Evolutionary conservation across 2,888 invertebrate genomes (phyloP).

Genomic region (Crematogaster levior): DNA sequence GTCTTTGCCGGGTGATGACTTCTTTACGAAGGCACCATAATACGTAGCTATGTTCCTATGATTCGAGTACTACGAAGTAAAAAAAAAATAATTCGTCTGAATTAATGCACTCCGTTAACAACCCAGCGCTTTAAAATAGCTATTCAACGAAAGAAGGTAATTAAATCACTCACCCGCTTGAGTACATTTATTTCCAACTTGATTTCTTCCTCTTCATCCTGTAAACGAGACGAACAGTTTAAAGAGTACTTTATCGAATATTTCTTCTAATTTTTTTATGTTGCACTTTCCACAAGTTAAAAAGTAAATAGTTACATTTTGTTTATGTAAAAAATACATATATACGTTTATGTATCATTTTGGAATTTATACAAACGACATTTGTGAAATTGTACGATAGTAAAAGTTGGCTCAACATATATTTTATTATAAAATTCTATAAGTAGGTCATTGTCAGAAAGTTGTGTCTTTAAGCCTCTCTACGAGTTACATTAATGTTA

Average conservation of each 20-base stretch:
- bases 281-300: background rate
- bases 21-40: conserved; percentile 99
- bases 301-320: background rate
- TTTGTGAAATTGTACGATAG: background rate
- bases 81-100: conserved; percentile 11
- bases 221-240: conserved; percentile 76
- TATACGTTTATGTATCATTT: background rate
- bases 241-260: background rate
- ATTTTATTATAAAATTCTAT: background rate
- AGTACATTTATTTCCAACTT: conserved; percentile 99
- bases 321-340: background rate
- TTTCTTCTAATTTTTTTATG: background rate
- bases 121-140: background rate
- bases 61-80: conserved; percentile 93
- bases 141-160: background rate
- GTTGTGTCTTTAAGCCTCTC: background rate
- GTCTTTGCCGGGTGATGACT: conserved; percentile 99
- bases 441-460: conserved; percentile 18
- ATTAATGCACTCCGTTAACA: background rate
- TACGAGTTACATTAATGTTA: background rate
- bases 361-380: background rate
- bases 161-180: conserved; percentile 90
- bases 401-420: background rate
- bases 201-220: conserved; percentile 99
- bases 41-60: conserved; percentile 99